These are phyloP conservation scores for Tylochromis polylepis DNA, from an alignment of 2,113 vertebrate species.

Conservation along the genomic window DNA sequence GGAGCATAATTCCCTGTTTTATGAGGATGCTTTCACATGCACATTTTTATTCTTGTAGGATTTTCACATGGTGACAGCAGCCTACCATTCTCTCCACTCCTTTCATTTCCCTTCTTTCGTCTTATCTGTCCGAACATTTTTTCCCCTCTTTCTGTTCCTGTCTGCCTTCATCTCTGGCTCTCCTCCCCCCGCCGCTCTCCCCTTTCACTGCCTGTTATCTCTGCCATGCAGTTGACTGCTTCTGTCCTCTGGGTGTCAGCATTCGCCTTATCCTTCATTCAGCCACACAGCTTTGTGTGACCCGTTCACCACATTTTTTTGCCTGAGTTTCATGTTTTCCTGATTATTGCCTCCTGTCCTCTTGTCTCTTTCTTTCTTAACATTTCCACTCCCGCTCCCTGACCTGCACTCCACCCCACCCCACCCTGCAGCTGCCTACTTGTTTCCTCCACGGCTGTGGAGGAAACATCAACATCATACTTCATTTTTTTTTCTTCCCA, in stretches of 20 bases:
- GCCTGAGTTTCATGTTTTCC: constrained; percentile 39
- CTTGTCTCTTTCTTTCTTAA: constrained; percentile 17
- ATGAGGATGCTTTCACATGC: not conserved
- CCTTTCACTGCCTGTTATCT: constrained; percentile 55
- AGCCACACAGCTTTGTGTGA: constrained; percentile 17
- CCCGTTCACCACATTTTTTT: constrained; percentile 16
- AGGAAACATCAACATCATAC: constrained; percentile 17
- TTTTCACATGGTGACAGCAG: not conserved
- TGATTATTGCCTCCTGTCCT: constrained; percentile 5
- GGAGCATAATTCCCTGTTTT: not conserved
- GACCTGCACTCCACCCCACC: not conserved
- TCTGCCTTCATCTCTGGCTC: constrained; percentile 30
- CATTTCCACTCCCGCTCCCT: not conserved
- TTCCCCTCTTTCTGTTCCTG: constrained; percentile 12
- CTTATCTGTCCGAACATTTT: constrained; percentile 39
- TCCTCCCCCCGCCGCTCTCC: not conserved
- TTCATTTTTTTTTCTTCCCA: not conserved
- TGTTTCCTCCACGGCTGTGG: constrained; percentile 2
- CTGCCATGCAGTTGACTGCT: constrained; percentile 64
- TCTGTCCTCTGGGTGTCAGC: constrained; percentile 80
- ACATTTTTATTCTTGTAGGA: not conserved
- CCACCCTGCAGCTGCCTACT: not conserved
- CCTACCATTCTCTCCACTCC: not conserved
- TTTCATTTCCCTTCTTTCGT: constrained; percentile 19
- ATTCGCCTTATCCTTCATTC: constrained; percentile 69